Evolutionary conservation across 2,888 invertebrate genomes (phyloP).

Genomic region (Spialia ferax): DNA sequence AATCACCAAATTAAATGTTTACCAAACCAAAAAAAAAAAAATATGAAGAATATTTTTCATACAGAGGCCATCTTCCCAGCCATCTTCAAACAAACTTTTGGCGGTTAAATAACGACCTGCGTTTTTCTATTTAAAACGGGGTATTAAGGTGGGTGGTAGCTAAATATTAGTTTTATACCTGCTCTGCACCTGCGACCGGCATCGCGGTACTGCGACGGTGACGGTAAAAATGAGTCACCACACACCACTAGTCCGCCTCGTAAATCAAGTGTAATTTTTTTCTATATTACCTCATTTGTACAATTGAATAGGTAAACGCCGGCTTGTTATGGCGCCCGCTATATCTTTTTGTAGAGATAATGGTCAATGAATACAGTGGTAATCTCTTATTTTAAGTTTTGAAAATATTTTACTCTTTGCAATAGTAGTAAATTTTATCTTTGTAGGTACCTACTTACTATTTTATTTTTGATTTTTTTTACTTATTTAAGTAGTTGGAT

Average conservation of each 20-base stretch:
- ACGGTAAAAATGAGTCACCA: slow-evolving; percentile 22
- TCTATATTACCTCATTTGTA: slow-evolving; percentile 27
- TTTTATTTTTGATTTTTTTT: too few relatives aligned
- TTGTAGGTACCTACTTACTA: too few relatives aligned
- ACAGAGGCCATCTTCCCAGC: not conserved
- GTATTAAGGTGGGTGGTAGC: not conserved
- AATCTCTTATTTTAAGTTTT: too few relatives aligned
- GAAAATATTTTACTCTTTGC: too few relatives aligned
- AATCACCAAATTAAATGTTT: not conserved
- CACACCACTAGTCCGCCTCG: slow-evolving; percentile 18
- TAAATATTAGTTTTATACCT: slow-evolving; percentile 39
- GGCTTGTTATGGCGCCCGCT: slow-evolving; percentile 11
- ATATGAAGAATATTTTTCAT: too few relatives aligned
- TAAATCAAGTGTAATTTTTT: slow-evolving; percentile 34
- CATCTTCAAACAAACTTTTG: not conserved
- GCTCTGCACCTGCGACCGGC: slow-evolving; percentile 23
- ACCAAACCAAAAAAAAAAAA: not conserved
- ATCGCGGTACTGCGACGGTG: slow-evolving; percentile 7
- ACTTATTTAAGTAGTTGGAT: too few relatives aligned
- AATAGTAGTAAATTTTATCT: too few relatives aligned
- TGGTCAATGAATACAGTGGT: too few relatives aligned
- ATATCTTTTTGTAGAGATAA: not conserved
- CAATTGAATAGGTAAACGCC: slow-evolving; percentile 4
- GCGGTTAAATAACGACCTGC: not conserved
- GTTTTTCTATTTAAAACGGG: not conserved